A percentile compares a stretch with the other conserved stretches of the same genome.
Conservation (phyloP, 2,113 vertebrate genomes). For the Nesogale talazaci region DNA sequence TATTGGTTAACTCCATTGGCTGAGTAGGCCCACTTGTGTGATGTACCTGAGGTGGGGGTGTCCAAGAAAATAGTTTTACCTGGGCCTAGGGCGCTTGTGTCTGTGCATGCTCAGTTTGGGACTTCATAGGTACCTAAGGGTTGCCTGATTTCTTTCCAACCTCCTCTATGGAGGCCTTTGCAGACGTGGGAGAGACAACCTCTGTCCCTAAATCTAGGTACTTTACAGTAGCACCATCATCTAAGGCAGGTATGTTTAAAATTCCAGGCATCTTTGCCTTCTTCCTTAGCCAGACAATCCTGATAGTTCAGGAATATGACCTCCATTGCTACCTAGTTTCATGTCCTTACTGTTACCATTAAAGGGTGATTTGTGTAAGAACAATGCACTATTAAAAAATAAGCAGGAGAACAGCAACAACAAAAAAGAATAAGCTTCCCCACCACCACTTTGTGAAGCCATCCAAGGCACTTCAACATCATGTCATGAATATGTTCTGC, state of each 20-base stretch:
- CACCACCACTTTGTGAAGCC: not conserved
- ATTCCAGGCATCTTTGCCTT: not conserved
- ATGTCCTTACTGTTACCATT: not conserved
- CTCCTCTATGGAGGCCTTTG: no score
- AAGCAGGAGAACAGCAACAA: no score
- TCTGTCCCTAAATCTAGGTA: no score
- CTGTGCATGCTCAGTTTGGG: no score
- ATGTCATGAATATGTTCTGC: not conserved
- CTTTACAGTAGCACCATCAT: not conserved
- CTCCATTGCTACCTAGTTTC: not conserved
- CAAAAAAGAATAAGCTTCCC: slow-evolving; percentile 31
- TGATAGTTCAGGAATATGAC: not conserved
- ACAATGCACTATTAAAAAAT: slow-evolving; percentile 27
- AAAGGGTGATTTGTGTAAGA: not conserved
- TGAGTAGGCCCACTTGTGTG: no score
- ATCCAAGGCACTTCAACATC: not conserved
- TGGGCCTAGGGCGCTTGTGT: no score
- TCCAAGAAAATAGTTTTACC: no score
- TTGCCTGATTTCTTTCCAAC: no score
- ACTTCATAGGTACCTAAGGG: no score
- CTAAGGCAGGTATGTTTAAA: not conserved
- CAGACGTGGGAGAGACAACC: no score
- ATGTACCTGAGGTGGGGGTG: no score
- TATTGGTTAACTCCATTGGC: no score
- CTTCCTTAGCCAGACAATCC: not conserved